A percentile compares a stretch with the other conserved stretches of the same genome.
These are phyloP conservation scores for Paracentrotus lividus DNA, from an alignment of 53 echinoderm and acorn worm species.

Conservation along the genomic window DNA sequence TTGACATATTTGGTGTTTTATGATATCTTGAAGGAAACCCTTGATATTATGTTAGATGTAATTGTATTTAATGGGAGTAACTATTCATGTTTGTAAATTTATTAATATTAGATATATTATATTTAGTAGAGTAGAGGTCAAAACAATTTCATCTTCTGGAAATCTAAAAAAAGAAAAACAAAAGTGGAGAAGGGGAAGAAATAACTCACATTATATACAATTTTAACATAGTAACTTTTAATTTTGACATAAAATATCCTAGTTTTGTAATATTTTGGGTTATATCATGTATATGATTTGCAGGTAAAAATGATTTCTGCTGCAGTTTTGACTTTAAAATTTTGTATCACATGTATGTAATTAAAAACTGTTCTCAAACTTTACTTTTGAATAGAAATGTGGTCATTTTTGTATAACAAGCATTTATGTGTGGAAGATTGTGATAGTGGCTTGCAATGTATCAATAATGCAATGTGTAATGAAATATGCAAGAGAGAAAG, in stretches of 20 bases:
- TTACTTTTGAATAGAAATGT: background rate
- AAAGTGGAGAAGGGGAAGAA: too few relatives aligned
- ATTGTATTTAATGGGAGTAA: background rate
- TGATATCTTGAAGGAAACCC: background rate
- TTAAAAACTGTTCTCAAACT: background rate
- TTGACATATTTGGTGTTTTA: background rate
- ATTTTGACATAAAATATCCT: background rate
- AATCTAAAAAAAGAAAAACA: background rate
- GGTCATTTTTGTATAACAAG: background rate
- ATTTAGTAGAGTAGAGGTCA: background rate
- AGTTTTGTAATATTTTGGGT: background rate
- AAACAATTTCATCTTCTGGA: background rate
- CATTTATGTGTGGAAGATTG: background rate
- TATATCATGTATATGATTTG: background rate
- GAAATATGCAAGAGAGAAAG: background rate
- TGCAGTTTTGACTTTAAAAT: background rate
- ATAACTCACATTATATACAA: too few relatives aligned
- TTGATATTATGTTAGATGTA: background rate
- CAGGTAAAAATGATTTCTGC: background rate
- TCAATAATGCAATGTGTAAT: too few relatives aligned
- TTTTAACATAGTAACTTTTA: background rate
- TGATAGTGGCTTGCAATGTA: too few relatives aligned
- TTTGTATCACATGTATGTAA: background rate
- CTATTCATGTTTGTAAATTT: slow-evolving; percentile 31
- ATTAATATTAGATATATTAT: background rate